phyloP scores from a whole-genome alignment of 2,113 vertebrate genomes.

The Pachyramphus minor region DNA sequence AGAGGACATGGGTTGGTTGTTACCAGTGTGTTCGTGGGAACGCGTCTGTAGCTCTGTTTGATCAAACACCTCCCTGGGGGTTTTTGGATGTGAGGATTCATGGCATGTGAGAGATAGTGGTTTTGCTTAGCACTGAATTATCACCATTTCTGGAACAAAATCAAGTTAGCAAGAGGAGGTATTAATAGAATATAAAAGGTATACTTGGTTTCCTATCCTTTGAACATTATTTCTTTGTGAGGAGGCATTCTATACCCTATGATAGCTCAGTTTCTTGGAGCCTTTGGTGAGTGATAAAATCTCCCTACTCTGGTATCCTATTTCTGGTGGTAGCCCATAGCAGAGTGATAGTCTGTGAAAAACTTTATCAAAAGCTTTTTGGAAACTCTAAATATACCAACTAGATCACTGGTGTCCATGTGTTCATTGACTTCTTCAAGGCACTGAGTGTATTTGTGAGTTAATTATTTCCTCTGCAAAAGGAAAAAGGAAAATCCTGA shows the following conservation, averaged over 20 bases:
- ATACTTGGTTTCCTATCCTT: not conserved
- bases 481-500: not conserved
- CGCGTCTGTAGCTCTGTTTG: not conserved
- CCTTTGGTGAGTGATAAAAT: not conserved
- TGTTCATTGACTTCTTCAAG: not conserved
- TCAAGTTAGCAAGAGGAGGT: not conserved
- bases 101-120: not conserved
- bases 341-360: not conserved
- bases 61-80: not conserved
- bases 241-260: not conserved
- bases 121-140: not conserved
- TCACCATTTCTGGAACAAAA: not conserved
- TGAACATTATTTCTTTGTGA: not conserved
- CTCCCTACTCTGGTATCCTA: not conserved
- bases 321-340: not conserved
- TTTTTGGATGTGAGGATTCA: not conserved
- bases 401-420: not conserved
- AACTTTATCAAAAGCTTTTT: not conserved
- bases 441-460: not conserved
- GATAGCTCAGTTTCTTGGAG: not conserved
- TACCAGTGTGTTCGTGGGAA: not conserved
- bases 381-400: not conserved
- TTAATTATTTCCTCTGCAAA: not conserved
- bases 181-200: not conserved
- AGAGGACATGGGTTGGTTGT: accelerated